These are phyloP conservation scores for Poeciliopsis turneri DNA, from an alignment of 2,797 vertebrate genomes.

Conservation along the genomic window DNA sequence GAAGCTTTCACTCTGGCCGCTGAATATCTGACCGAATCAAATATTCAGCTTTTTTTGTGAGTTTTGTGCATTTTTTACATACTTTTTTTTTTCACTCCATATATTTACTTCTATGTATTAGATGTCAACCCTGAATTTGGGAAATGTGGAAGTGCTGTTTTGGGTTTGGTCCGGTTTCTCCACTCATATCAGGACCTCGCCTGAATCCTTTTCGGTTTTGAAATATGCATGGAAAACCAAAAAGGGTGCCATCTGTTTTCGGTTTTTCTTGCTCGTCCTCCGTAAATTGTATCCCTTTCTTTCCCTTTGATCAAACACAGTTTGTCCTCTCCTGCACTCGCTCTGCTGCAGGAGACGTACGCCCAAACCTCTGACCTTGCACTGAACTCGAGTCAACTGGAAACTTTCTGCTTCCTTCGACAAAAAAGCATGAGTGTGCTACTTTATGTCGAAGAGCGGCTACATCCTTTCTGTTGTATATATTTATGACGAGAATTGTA, in stretches of 20 bases:
- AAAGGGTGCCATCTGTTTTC: conserved; percentile 53
- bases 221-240: conserved; percentile 13
- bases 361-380: conserved; percentile 51
- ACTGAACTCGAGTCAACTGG: conserved; percentile 10
- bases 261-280: conserved; percentile 60
- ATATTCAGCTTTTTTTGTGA: no score
- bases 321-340: conserved; percentile 31
- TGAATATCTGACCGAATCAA: background rate
- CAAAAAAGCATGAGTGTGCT: conserved; percentile 10
- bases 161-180: background rate
- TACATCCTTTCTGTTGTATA: background rate
- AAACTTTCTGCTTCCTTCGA: conserved; percentile 35
- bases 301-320: conserved; percentile 46
- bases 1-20: conserved; percentile 13
- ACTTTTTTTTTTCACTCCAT: background rate
- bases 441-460: background rate
- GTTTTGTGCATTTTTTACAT: no score
- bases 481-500: background rate
- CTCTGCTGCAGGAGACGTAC: background rate
- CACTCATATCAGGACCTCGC: background rate
- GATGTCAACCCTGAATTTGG: background rate
- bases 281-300: conserved; percentile 42
- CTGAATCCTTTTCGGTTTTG: background rate
- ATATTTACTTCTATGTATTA: background rate
- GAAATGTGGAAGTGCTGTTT: background rate